phyloP scores from a whole-genome alignment of 1,140 invertebrate species.

The Adoxophyes honmai region DNA sequence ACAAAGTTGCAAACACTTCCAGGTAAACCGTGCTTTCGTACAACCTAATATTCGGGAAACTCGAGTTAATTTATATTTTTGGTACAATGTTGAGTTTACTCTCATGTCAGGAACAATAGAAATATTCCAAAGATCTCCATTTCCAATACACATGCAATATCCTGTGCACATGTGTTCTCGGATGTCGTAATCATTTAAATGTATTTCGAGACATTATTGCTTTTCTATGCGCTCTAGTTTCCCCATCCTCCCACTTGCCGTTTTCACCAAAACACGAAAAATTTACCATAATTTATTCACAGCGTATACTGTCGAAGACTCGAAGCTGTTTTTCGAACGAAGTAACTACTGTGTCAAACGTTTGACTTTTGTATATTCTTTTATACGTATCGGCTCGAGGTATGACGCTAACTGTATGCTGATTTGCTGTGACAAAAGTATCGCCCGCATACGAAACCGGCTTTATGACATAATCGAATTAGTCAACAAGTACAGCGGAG shows the following conservation, averaged over 20 bases:
- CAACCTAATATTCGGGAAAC: neutral
- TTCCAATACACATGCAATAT: constrained; percentile 2
- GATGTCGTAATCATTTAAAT: constrained; percentile 8
- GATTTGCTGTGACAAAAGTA: constrained; percentile 7
- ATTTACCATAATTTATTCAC: constrained; percentile 2
- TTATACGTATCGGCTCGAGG: neutral
- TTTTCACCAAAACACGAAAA: neutral
- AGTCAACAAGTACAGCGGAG: neutral
- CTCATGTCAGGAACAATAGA: neutral
- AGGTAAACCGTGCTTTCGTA: too few species aligned
- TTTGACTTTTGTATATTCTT: neutral
- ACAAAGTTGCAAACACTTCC: too few species aligned
- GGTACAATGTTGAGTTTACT: neutral
- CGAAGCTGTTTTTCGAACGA: too few species aligned
- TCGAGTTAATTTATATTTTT: neutral
- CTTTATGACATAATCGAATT: constrained; percentile 7
- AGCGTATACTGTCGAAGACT: too few species aligned
- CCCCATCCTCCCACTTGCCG: neutral
- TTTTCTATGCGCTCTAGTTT: neutral
- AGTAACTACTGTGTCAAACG: neutral
- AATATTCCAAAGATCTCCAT: neutral
- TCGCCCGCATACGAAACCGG: neutral
- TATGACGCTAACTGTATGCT: neutral
- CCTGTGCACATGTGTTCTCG: constrained; percentile 12
- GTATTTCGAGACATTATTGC: neutral